These are phyloP conservation scores for Polydrusus tereticollis DNA, from an alignment of 2,888 invertebrate species.

Conservation along the genomic window DNA sequence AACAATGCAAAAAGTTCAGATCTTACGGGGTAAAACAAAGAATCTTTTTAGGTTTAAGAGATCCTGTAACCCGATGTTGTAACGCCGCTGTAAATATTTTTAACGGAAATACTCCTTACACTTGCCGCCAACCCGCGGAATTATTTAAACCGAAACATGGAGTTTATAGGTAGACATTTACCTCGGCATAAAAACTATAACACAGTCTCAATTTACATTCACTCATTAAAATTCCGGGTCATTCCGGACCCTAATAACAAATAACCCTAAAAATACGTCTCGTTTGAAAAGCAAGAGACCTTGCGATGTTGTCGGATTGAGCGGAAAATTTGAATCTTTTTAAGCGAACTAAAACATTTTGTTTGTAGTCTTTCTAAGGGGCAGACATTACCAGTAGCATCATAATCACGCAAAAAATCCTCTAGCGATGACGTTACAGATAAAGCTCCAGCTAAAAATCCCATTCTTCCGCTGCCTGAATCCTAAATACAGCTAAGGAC, in stretches of 20 bases:
- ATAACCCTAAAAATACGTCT: constrained; percentile 28
- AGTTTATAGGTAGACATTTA: background rate
- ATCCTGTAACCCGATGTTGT: no score
- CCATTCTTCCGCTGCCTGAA: background rate
- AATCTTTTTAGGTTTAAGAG: no score
- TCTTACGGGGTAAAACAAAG: no score
- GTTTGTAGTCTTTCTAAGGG: no score
- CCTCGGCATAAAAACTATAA: constrained; percentile 29
- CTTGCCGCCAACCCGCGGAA: background rate
- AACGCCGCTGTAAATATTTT: no score
- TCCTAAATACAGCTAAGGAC: background rate
- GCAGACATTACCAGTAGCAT: no score
- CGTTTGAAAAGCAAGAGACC: background rate
- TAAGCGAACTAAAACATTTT: background rate
- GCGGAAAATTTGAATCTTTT: background rate
- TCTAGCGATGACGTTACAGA: background rate
- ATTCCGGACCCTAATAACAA: constrained; percentile 22
- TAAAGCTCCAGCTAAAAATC: background rate
- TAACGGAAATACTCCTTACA: no score
- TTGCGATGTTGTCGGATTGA: background rate
- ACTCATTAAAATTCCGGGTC: constrained; percentile 12
- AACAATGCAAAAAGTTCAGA: no score
- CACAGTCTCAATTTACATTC: constrained; percentile 30
- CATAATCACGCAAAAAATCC: background rate
- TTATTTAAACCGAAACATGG: background rate